Conservation (phyloP, 2,797 vertebrate genomes). For the Miichthys miiuy region DNA sequence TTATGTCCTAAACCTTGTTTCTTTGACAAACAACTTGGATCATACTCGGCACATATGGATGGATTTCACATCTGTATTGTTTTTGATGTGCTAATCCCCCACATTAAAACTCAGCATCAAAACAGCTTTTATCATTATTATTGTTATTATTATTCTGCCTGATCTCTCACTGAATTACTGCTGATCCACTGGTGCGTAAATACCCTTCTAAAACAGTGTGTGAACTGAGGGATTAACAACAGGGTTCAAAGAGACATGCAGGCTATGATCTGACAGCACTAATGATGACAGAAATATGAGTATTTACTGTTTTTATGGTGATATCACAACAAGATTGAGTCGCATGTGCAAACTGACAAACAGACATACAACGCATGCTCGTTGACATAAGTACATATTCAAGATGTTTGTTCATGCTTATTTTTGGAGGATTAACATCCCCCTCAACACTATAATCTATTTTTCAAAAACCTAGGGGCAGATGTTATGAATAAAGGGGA, state of each 20-base stretch:
- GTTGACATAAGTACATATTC: conserved; percentile 17
- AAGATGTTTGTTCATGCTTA: conserved; percentile 67
- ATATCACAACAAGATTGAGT: conserved; percentile 46
- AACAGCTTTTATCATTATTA: conserved; percentile 66
- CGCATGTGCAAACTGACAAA: conserved; percentile 18
- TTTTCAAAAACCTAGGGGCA: conserved; percentile 54
- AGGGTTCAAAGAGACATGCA: conserved; percentile 12
- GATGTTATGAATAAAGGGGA: conserved; percentile 54
- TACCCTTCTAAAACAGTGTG: conserved; percentile 60
- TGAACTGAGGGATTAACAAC: conserved; percentile 70
- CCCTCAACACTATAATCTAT: conserved; percentile 57
- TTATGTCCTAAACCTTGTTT: conserved; percentile 8
- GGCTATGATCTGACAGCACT: conserved; percentile 50
- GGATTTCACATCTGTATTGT: conserved; percentile 65
- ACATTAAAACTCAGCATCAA: conserved; percentile 63
- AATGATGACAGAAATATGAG: conserved; percentile 51
- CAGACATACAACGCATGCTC: conserved; percentile 22
- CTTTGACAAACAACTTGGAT: conserved; percentile 48
- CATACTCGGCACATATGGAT: conserved; percentile 22
- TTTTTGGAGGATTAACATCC: conserved; percentile 57
- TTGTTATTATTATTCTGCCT: conserved; percentile 60
- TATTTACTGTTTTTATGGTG: conserved; percentile 59
- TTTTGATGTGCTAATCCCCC: conserved; percentile 54
- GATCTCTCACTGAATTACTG: conserved; percentile 54
- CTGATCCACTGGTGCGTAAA: conserved; percentile 67